These are phyloP conservation scores for Diabrotica undecimpunctata DNA, from an alignment of 1,140 invertebrate species.

Conservation along the genomic window DNA sequence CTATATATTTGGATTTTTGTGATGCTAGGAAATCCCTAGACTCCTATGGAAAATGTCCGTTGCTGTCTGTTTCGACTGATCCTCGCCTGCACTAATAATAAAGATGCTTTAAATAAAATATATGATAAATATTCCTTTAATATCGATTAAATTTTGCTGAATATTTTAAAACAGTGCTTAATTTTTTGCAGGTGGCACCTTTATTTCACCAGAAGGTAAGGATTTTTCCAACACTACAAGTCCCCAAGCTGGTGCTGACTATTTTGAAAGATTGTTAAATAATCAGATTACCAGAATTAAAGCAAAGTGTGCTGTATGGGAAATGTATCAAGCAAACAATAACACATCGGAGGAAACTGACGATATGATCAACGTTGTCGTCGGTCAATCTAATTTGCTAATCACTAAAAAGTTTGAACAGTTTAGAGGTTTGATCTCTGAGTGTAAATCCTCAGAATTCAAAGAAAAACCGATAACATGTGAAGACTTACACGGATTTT, in stretches of 20 bases:
- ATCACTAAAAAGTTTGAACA: slow-evolving; percentile 66
- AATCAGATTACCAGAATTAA: slow-evolving; percentile 51
- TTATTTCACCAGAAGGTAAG: background rate
- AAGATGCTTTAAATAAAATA: too few relatives aligned
- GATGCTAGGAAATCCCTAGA: too few relatives aligned
- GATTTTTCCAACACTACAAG: slow-evolving; percentile 22
- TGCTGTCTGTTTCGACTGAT: too few relatives aligned
- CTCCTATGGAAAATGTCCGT: too few relatives aligned
- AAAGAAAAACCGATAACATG: slow-evolving; percentile 55
- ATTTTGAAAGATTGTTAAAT: slow-evolving; percentile 53
- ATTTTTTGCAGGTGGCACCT: background rate
- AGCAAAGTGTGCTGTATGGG: slow-evolving; percentile 33
- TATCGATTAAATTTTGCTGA: too few relatives aligned
- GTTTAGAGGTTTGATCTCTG: slow-evolving; percentile 59
- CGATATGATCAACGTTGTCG: slow-evolving; percentile 62
- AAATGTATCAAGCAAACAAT: slow-evolving; percentile 31
- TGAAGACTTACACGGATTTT: slow-evolving; percentile 70
- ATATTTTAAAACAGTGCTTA: too few relatives aligned
- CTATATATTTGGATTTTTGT: too few relatives aligned
- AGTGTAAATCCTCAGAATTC: slow-evolving; percentile 53
- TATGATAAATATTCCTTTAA: too few relatives aligned
- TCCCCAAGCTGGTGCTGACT: slow-evolving; percentile 39
- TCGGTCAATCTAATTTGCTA: slow-evolving; percentile 66
- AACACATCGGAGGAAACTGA: slow-evolving; percentile 48
- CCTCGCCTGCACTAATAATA: too few relatives aligned